phyloP scores from a whole-genome alignment of 2,113 vertebrate species.

The Amblyopsis rosae region DNA sequence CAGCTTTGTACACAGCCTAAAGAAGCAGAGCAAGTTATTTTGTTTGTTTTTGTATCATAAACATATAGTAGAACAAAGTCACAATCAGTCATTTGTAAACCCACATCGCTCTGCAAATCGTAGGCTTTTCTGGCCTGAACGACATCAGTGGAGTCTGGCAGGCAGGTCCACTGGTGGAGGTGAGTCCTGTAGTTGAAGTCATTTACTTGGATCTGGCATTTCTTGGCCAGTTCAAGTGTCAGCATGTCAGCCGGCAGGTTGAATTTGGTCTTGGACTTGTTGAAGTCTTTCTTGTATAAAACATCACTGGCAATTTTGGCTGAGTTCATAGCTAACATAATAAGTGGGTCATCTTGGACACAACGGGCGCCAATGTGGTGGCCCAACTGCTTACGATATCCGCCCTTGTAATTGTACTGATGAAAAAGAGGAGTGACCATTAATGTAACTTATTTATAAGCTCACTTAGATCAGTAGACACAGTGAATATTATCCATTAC shows the following conservation, averaged over 20 bases:
- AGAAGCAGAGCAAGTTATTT: neutral
- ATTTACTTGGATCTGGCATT: conserved; percentile 86
- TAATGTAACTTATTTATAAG: neutral
- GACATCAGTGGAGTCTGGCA: conserved; percentile 87
- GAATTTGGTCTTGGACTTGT: conserved; percentile 87
- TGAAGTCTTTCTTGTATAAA: conserved; percentile 90
- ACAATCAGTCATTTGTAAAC: conserved; percentile 14
- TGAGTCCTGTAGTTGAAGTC: conserved; percentile 83
- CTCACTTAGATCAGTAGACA: neutral
- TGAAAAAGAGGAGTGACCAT: conserved; percentile 13
- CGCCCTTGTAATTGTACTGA: conserved; percentile 86
- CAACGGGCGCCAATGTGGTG: conserved; percentile 86
- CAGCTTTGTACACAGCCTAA: conserved; percentile 89
- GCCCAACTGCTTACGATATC: conserved; percentile 89
- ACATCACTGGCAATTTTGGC: conserved; percentile 87
- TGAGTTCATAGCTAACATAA: conserved; percentile 83
- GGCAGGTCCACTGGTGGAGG: conserved; percentile 87
- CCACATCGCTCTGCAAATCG: conserved; percentile 86
- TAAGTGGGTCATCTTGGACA: conserved; percentile 85
- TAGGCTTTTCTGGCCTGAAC: conserved; percentile 85
- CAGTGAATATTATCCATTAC: neutral
- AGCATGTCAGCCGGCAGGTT: conserved; percentile 86
- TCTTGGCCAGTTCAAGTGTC: conserved; percentile 83
- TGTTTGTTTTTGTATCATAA: neutral
- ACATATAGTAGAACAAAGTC: neutral